These are phyloP conservation scores for Imbricaverruca yamaguchii DNA, from an alignment of 2,888 invertebrate species.

Conservation along the genomic window DNA sequence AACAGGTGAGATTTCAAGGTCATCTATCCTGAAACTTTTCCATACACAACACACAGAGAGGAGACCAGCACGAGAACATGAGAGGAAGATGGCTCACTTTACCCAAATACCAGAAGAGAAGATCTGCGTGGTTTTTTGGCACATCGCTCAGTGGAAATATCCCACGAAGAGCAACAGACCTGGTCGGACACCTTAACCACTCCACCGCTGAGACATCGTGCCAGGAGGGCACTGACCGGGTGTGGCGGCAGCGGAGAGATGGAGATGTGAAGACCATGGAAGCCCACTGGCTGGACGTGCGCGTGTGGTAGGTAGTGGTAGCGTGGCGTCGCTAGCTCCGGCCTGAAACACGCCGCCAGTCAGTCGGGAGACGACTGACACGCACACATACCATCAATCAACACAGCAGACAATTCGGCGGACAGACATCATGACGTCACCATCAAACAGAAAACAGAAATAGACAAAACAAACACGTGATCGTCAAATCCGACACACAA, in stretches of 20 bases:
- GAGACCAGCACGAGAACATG: no score
- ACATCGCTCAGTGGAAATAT: not conserved
- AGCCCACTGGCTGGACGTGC: constrained; percentile 4
- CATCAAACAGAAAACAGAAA: no score
- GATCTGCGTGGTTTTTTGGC: not conserved
- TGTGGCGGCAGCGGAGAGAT: constrained; percentile 32
- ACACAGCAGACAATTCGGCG: no score
- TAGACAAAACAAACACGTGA: no score
- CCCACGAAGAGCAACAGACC: not conserved
- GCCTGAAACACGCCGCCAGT: not conserved
- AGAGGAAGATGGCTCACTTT: not conserved
- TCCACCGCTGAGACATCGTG: not conserved
- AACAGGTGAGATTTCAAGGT: no score
- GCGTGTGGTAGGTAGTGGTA: not conserved
- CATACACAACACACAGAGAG: no score
- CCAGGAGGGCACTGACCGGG: not conserved
- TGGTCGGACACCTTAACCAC: not conserved
- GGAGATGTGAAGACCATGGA: constrained; percentile 33
- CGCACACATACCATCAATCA: no score
- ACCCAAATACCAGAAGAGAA: not conserved
- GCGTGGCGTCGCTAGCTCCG: not conserved
- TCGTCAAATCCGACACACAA: no score
- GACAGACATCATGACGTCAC: no score
- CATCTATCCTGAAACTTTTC: no score
- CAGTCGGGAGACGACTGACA: no score